These are phyloP conservation scores for Troides helena DNA, from an alignment of 2,888 invertebrate species.

Conservation along the genomic window DNA sequence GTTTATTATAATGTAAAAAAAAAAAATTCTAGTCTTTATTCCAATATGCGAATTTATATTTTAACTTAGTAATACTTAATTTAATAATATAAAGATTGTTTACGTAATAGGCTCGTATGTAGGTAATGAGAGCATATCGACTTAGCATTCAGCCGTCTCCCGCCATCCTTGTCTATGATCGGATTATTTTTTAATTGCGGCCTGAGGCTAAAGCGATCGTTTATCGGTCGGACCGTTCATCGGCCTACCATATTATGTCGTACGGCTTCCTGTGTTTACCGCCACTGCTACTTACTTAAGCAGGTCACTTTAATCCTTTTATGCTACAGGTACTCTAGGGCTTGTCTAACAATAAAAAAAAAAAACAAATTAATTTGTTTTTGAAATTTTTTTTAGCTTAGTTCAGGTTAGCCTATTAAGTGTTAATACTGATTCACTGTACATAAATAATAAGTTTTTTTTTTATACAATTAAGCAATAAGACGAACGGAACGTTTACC, in stretches of 20 bases:
- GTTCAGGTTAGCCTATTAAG: no score
- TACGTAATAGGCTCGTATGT: background rate
- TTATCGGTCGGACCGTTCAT: conserved; percentile 39
- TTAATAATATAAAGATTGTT: background rate
- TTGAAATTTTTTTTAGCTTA: no score
- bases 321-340: conserved; percentile 17
- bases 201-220: conserved; percentile 29
- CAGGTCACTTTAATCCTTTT: conserved; percentile 29
- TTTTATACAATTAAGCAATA: no score
- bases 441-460: no score
- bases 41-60: no score
- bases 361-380: no score
- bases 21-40: no score
- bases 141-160: conserved; percentile 3
- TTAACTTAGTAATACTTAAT: no score
- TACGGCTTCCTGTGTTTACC: conserved; percentile 43
- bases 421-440: no score
- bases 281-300: conserved; percentile 20
- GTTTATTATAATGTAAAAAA: no score
- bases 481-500: no score
- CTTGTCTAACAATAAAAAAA: conserved; percentile 1
- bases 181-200: conserved; percentile 32
- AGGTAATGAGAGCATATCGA: conserved; percentile 6
- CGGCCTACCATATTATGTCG: conserved; percentile 34
- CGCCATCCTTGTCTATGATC: conserved; percentile 25